Evolutionary conservation across 2,888 invertebrate genomes (phyloP).

Genomic region (Pammene aurita): DNA sequence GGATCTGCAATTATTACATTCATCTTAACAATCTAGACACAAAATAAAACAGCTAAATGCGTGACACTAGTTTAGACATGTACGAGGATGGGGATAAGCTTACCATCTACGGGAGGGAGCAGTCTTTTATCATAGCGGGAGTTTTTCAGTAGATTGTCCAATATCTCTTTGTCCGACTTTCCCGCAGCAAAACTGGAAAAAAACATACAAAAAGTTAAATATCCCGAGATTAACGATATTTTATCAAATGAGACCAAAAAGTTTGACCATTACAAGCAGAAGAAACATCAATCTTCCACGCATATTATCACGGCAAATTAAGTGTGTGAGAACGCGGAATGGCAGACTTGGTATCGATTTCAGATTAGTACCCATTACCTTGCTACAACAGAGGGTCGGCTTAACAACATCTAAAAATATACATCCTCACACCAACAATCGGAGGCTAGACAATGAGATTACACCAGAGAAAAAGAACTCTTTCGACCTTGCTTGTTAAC

Average conservation of each 20-base stretch:
- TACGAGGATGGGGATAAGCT: constrained; percentile 43
- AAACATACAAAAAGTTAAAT: constrained; percentile 11
- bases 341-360: constrained; percentile 63
- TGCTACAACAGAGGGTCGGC: constrained; percentile 51
- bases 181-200: constrained; percentile 91
- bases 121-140: constrained; percentile 96
- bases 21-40: constrained; percentile 51
- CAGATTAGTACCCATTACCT: constrained; percentile 64
- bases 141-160: constrained; percentile 94
- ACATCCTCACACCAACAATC: constrained; percentile 17
- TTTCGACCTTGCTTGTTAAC: neutral
- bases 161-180: constrained; percentile 95
- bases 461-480: neutral
- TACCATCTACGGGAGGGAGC: constrained; percentile 95
- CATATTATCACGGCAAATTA: constrained; percentile 58
- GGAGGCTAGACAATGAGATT: constrained; percentile 3
- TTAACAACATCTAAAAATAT: constrained; percentile 48
- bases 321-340: constrained; percentile 54
- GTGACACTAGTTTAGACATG: neutral
- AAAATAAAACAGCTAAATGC: constrained; percentile 10
- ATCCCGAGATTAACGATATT: neutral
- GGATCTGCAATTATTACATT: constrained; percentile 89
- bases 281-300: constrained; percentile 57
- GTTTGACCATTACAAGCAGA: constrained; percentile 32
- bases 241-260: neutral